phyloP scores from a whole-genome alignment of 2,888 invertebrate genomes.

The Drosophila eohydei region DNA sequence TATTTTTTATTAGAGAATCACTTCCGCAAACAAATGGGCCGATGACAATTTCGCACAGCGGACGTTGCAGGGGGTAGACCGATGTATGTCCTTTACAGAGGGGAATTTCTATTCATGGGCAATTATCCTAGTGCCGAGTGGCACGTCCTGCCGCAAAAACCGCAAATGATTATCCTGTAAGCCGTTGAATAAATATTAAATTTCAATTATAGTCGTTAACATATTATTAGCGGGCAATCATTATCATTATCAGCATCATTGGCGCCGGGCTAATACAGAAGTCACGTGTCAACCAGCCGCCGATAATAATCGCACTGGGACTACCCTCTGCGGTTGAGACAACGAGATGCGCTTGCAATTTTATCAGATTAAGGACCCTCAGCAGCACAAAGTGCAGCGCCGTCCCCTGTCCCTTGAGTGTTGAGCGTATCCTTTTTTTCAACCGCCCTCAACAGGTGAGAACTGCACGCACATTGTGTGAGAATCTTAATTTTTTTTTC shows the following conservation, averaged over 20 bases:
- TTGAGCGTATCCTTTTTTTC: slow-evolving; percentile 31
- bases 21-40: slow-evolving; percentile 70
- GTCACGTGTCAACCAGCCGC: slow-evolving; percentile 72
- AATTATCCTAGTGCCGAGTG: slow-evolving; percentile 56
- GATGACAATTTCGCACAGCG: slow-evolving; percentile 53
- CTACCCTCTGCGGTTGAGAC: slow-evolving; percentile 62
- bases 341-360: slow-evolving; percentile 70
- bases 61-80: slow-evolving; percentile 2
- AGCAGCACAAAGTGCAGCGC: slow-evolving; percentile 15
- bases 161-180: slow-evolving; percentile 82
- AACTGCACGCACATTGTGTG: slow-evolving; percentile 62
- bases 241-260: slow-evolving; percentile 54
- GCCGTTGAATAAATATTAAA: slow-evolving; percentile 84
- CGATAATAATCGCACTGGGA: slow-evolving; percentile 62
- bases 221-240: slow-evolving; percentile 73
- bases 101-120: slow-evolving; percentile 34
- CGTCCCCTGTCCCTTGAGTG: slow-evolving; percentile 48
- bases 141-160: slow-evolving; percentile 61
- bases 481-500: slow-evolving; percentile 51
- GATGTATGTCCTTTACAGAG: neutral
- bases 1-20: slow-evolving; percentile 73
- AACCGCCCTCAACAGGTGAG: slow-evolving; percentile 74
- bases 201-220: slow-evolving; percentile 84
- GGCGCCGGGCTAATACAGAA: slow-evolving; percentile 53
- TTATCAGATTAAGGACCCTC: slow-evolving; percentile 71